Conservation (phyloP, 2,797 vertebrate species). For the Mormyrops attenuatus region DNA sequence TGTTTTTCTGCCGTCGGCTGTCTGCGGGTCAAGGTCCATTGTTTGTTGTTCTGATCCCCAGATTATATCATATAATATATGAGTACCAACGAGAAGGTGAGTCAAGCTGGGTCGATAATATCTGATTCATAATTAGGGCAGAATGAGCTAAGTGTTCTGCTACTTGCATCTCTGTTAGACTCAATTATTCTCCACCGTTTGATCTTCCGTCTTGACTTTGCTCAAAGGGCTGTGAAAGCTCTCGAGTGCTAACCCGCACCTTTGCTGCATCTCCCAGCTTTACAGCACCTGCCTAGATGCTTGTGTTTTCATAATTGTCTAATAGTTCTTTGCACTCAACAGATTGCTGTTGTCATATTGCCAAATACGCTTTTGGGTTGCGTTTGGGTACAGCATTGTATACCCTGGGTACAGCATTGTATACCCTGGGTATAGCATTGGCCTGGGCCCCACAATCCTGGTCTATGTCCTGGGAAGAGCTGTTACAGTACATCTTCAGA, state of each 20-base stretch:
- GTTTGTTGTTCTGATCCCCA: not conserved
- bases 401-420: too few species aligned
- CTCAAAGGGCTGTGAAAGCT: not conserved
- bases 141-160: not conserved
- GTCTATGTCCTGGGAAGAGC: not conserved
- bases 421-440: not conserved
- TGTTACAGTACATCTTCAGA: not conserved
- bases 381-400: not conserved
- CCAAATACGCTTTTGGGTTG: not conserved
- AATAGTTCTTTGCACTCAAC: not conserved
- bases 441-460: not conserved
- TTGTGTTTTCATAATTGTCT: not conserved
- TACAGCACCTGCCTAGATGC: not conserved
- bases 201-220: not conserved
- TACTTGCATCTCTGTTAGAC: not conserved
- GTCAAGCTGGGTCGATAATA: not conserved
- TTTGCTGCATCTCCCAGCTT: not conserved
- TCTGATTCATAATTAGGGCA: not conserved
- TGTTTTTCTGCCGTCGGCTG: not conserved
- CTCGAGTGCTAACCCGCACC: not conserved
- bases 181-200: not conserved
- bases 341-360: not conserved
- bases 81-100: not conserved
- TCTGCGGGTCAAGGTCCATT: not conserved
- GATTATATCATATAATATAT: not conserved